A percentile compares a stretch with the other conserved stretches of the same genome.
Evolutionary conservation across 2,888 invertebrate species (phyloP).

Genomic region (Uloborus plumipes): DNA sequence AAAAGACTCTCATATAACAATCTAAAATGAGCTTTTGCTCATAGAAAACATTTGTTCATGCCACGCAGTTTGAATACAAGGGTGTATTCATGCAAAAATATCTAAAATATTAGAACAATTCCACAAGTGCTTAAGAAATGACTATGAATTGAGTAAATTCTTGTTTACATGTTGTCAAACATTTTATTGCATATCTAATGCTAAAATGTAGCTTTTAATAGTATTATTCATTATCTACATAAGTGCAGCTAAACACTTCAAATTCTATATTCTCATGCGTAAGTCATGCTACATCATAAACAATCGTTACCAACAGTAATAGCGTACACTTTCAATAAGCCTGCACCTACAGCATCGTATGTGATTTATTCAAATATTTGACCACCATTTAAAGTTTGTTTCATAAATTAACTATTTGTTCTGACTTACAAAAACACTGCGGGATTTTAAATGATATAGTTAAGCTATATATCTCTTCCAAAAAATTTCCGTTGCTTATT

Average conservation of each 20-base stretch:
- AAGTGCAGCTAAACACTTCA: slow-evolving; percentile 40
- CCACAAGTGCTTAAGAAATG: slow-evolving; percentile 40
- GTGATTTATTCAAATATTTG: slow-evolving; percentile 19
- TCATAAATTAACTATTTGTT: slow-evolving; percentile 17
- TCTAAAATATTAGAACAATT: slow-evolving; percentile 48
- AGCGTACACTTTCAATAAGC: slow-evolving; percentile 1
- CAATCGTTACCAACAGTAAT: slow-evolving; percentile 33
- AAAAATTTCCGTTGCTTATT: slow-evolving; percentile 28
- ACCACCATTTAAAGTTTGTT: no score
- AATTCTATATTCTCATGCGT: slow-evolving; percentile 40
- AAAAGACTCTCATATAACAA: slow-evolving; percentile 40
- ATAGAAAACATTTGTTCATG: slow-evolving; percentile 61
- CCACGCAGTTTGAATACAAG: slow-evolving; percentile 36
- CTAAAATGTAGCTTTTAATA: slow-evolving; percentile 39
- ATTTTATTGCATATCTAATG: slow-evolving; percentile 31
- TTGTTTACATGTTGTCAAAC: slow-evolving; percentile 29
- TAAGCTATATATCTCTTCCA: no score
- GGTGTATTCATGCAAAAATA: slow-evolving; percentile 55
- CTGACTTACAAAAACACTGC: neutral
- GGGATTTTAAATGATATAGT: no score
- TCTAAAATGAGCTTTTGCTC: slow-evolving; percentile 44
- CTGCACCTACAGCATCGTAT: no score
- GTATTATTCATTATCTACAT: slow-evolving; percentile 25
- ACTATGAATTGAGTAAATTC: slow-evolving; percentile 37
- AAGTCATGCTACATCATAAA: slow-evolving; percentile 27